Percentiles rank a stretch among this genome's conserved stretches.
Evolutionary conservation across 2,797 vertebrate species (phyloP).

Genomic region (Hafferia zeledoni): DNA sequence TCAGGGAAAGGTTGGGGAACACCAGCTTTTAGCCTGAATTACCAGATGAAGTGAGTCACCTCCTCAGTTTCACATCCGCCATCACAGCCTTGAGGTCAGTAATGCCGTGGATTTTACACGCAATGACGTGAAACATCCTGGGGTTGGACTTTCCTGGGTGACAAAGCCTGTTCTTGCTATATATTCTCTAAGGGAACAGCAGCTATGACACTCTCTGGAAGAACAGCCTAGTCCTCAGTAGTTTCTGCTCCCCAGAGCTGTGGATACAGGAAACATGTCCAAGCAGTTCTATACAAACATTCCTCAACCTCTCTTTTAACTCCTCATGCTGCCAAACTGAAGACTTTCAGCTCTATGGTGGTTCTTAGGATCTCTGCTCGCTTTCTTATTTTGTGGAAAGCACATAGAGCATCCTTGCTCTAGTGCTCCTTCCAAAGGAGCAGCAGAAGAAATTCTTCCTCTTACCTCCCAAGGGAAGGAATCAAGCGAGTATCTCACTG

Average conservation of each 20-base stretch:
- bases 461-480: slow-evolving; percentile 4
- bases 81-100: background rate
- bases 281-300: background rate
- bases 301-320: background rate
- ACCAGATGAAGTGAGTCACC: background rate
- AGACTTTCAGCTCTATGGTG: background rate
- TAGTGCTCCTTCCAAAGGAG: background rate
- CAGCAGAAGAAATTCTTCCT: background rate
- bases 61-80: background rate
- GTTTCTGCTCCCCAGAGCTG: background rate
- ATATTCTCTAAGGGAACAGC: background rate
- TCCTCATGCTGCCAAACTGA: background rate
- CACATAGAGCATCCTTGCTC: background rate
- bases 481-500: background rate
- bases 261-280: background rate
- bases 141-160: background rate
- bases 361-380: background rate
- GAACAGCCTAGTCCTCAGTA: background rate
- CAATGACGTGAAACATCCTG: fast-evolving
- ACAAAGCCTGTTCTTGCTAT: background rate
- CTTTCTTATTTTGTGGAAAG: background rate
- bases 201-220: background rate
- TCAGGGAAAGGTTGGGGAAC: background rate
- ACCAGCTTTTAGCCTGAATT: background rate
- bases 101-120: fast-evolving